Evolutionary conservation across 2,797 vertebrate genomes (phyloP), one percentile per base, ranked within the genome.

Genomic region (Chiloscyllium punctatum): DNA sequence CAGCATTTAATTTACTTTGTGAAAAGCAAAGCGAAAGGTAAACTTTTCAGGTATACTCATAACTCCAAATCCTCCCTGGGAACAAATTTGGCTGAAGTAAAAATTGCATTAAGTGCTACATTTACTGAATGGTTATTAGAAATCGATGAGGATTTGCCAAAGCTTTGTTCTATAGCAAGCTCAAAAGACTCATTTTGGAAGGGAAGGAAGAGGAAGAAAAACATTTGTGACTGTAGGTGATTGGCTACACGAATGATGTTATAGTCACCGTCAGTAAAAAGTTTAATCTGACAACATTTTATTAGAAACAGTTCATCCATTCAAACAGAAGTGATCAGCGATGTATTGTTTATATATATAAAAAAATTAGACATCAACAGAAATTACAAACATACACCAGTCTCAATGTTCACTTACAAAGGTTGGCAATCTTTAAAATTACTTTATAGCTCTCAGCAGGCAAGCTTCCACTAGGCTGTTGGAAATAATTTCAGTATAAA

Each of bases 281-380:
- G n/a, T 30, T 57, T 42, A 68, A n/a, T 98, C 74, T 3, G 94
- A 94, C 92, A 94, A 94, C 98, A 97, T 97, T 97, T 98, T 97
- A 97, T 98, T 98, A 98, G 98, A 98, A 98, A 98, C 97, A 97
- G 97, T 97, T 97, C 97, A 98, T 98, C 97, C 97, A 97, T 98
- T 98, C 98, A 99, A 99, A 98, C 98, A 98, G 99, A 99, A 94
- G 48, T 95, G 94, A 21, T 71, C 27, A 77, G 53, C 62, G 6
- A 95, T 72, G 33, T 74, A 71, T 94, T 53, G 71, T 53, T 98
- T 42, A n/a, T 69, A 92, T 90, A 82, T 37, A 37, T 98, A 97
- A 98, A 98, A 99, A 99, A 99, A 98, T 96, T 96, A 98, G 97
- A 98, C 97, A 97, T 97, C 92, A 98, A 98, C 97, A 97, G 97